Percentiles rank a stretch among this genome's conserved stretches.
Evolutionary conservation across 35 echinoderm and acorn worm species (phyloP).

Genomic region (Ophioderma brevispina): DNA sequence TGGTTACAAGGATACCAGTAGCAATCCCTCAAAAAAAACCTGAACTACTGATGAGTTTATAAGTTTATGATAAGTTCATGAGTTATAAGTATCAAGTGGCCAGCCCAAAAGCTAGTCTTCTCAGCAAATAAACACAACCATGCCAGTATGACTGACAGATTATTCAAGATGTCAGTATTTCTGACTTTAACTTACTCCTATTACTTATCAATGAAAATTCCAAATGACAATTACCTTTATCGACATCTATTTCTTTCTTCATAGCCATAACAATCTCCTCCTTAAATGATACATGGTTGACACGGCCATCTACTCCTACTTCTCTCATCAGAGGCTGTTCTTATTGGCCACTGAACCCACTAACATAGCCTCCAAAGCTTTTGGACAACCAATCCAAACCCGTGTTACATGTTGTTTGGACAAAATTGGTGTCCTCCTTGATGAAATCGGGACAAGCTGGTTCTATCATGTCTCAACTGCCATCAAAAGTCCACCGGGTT

Average conservation of each 20-base stretch:
- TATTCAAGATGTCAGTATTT: too few species aligned
- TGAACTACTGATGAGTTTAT: too few species aligned
- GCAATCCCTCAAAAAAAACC: too few species aligned
- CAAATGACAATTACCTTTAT: too few species aligned
- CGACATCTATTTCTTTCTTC: not conserved
- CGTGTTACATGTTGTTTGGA: constrained; percentile 7
- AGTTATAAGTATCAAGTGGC: too few species aligned
- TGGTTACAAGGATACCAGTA: too few species aligned
- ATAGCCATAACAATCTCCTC: not conserved
- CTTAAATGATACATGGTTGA: not conserved
- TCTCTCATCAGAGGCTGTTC: not conserved
- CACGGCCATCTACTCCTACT: not conserved
- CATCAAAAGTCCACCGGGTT: not conserved
- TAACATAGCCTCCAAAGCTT: not conserved
- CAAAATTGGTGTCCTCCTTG: not conserved
- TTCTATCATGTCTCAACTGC: not conserved
- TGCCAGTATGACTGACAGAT: too few species aligned
- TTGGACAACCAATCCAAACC: constrained; percentile 26
- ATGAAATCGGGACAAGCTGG: not conserved
- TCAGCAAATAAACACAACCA: too few species aligned
- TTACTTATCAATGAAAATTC: too few species aligned
- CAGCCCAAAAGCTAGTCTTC: too few species aligned
- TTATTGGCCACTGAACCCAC: not conserved
- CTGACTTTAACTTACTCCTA: too few species aligned
- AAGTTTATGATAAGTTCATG: too few species aligned